Evolutionary conservation across 2,113 vertebrate genomes (phyloP).

Genomic region (Ahaetulla prasina): DNA sequence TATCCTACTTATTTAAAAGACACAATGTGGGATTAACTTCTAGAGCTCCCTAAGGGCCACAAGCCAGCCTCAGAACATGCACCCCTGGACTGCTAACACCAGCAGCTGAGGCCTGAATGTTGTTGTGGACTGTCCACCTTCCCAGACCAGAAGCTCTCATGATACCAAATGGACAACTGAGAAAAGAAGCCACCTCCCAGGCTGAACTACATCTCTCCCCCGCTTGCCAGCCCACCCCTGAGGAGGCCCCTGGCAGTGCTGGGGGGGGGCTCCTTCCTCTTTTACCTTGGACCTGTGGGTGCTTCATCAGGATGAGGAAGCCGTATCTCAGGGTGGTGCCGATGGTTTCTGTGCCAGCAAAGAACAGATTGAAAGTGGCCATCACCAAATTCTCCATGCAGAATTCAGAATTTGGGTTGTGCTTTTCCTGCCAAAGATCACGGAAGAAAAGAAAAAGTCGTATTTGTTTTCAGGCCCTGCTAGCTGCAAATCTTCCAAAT

Average conservation of each 20-base stretch:
- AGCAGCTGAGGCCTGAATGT: too few relatives aligned
- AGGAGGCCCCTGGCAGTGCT: not conserved
- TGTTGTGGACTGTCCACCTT: not conserved
- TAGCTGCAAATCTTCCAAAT: not conserved
- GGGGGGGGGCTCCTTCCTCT: not conserved
- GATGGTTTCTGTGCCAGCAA: slow-evolving; percentile 33
- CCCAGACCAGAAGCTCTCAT: not conserved
- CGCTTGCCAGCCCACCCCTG: not conserved
- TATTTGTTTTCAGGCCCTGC: not conserved
- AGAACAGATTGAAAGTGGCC: slow-evolving; percentile 38
- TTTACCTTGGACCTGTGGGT: slow-evolving; percentile 36
- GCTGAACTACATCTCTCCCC: not conserved
- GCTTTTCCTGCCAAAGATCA: slow-evolving; percentile 24
- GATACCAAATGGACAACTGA: not conserved
- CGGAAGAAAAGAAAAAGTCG: not conserved
- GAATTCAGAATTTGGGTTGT: slow-evolving; percentile 7
- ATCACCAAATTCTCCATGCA: slow-evolving; percentile 32
- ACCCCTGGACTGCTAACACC: too few relatives aligned
- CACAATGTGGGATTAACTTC: not conserved
- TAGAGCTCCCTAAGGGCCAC: not conserved
- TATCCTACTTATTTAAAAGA: not conserved
- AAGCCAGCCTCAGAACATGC: not conserved
- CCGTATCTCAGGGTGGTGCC: slow-evolving; percentile 29
- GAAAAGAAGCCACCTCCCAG: not conserved
- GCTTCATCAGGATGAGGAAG: slow-evolving; percentile 34